Percentiles rank a stretch among this genome's conserved stretches.
Evolutionary conservation across 2,113 vertebrate genomes (phyloP).

Genomic region (Spea multiplicata): DNA sequence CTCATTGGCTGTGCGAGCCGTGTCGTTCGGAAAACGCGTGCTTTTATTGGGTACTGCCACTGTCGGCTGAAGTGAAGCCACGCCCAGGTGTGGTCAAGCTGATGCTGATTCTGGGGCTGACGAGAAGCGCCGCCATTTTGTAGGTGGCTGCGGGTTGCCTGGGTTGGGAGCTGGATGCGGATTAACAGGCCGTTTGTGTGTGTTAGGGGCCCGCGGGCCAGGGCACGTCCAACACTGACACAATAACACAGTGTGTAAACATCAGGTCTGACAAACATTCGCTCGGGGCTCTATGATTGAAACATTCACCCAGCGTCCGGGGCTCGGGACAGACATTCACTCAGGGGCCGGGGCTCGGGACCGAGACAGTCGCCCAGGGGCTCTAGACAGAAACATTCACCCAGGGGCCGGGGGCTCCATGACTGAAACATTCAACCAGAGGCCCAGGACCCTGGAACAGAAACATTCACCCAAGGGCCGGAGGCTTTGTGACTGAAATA

Average conservation of each 20-base stretch:
- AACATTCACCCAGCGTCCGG: not conserved
- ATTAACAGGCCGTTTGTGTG: not conserved
- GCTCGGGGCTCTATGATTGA: too few species aligned
- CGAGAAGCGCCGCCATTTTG: slow-evolving; percentile 24
- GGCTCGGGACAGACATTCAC: too few species aligned
- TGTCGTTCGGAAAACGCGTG: not conserved
- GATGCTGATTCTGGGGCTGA: not conserved
- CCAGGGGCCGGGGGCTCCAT: too few species aligned
- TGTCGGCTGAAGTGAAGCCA: not conserved
- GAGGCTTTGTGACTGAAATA: too few species aligned
- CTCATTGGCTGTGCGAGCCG: slow-evolving; percentile 30
- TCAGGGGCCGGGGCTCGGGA: too few species aligned
- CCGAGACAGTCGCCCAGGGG: too few species aligned
- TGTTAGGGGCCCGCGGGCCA: not conserved
- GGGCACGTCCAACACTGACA: not conserved
- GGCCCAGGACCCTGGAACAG: too few species aligned
- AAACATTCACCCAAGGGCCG: too few species aligned
- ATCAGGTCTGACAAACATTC: not conserved
- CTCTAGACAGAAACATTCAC: too few species aligned
- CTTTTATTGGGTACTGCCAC: slow-evolving; percentile 47
- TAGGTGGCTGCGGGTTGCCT: not conserved
- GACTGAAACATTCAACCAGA: too few species aligned
- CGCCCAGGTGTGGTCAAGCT: not conserved
- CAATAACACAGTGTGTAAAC: not conserved
- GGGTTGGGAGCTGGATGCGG: not conserved